These are phyloP conservation scores for Micromussa lordhowensis DNA, from an alignment of 92 coral and sea anemone species.

Conservation along the genomic window DNA sequence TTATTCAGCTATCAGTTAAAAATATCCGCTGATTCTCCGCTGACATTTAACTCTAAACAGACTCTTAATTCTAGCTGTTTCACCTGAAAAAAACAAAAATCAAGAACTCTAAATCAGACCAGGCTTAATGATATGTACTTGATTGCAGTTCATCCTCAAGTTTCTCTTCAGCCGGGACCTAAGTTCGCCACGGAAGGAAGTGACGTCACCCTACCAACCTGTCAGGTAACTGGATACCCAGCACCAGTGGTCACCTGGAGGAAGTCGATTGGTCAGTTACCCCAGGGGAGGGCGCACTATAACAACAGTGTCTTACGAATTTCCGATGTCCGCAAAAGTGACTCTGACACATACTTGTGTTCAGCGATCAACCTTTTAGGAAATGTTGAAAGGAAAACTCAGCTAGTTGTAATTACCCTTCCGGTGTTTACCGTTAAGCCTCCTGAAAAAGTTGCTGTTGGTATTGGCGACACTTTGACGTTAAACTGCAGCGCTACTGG, in stretches of 20 bases:
- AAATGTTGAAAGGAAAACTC: neutral
- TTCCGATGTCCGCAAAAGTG: neutral
- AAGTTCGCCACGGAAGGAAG: neutral
- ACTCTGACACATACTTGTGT: neutral
- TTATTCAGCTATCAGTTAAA: no score
- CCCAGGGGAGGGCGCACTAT: neutral
- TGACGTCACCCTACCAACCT: neutral
- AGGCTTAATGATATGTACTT: neutral
- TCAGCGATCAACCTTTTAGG: neutral
- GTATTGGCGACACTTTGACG: neutral
- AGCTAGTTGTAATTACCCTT: neutral
- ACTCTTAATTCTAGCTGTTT: no score
- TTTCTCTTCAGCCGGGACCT: neutral
- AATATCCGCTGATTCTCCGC: no score
- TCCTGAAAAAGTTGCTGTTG: neutral
- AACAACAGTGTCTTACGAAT: neutral
- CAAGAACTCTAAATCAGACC: no score
- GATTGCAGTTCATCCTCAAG: neutral
- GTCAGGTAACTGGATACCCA: neutral
- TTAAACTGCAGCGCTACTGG: constrained; percentile 45
- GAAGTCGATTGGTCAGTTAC: neutral
- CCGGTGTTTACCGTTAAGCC: neutral
- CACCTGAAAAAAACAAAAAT: no score
- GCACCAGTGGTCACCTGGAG: neutral
- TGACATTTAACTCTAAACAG: no score